Percentiles rank a stretch among this genome's conserved stretches.
Conservation (phyloP, 1,140 invertebrate species). For the Varroa destructor region DNA sequence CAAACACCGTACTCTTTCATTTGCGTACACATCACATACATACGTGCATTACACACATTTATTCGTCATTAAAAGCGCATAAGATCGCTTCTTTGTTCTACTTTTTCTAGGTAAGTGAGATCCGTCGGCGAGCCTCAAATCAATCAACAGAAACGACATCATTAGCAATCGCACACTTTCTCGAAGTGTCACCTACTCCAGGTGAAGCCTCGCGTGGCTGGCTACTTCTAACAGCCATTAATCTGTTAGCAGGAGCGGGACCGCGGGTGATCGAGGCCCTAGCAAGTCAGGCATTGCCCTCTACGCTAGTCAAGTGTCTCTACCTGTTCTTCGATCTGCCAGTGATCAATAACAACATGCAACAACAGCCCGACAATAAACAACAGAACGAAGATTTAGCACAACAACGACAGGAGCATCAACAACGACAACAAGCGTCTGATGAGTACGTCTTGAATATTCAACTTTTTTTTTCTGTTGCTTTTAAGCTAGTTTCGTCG, state of each 20-base stretch:
- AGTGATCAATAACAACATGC: conserved; percentile 46
- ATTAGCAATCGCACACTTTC: conserved; percentile 84
- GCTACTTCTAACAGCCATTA: conserved; percentile 82
- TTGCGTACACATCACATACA: no score
- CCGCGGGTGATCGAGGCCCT: conserved; percentile 74
- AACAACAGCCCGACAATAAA: conserved; percentile 5
- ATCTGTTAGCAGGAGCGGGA: conserved; percentile 66
- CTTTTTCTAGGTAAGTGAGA: conserved; percentile 58
- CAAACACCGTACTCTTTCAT: no score
- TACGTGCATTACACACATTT: no score
- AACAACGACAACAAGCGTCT: conserved; percentile 1
- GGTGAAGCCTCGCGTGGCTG: conserved; percentile 65
- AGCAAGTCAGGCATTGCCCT: conserved; percentile 85
- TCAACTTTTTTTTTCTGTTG: no score
- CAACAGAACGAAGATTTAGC: not conserved
- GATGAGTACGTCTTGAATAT: not conserved
- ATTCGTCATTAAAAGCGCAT: no score
- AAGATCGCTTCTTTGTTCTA: no score
- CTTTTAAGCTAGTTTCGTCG: no score
- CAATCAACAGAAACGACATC: conserved; percentile 71
- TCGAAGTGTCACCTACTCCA: conserved; percentile 59
- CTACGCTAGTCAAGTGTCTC: conserved; percentile 92
- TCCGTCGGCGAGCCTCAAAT: conserved; percentile 78
- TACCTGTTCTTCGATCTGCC: conserved; percentile 98
- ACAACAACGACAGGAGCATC: conserved; percentile 14